Base-by-base conservation (phyloP, 2,797 vertebrate species). In the Parambassis ranga region DNA sequence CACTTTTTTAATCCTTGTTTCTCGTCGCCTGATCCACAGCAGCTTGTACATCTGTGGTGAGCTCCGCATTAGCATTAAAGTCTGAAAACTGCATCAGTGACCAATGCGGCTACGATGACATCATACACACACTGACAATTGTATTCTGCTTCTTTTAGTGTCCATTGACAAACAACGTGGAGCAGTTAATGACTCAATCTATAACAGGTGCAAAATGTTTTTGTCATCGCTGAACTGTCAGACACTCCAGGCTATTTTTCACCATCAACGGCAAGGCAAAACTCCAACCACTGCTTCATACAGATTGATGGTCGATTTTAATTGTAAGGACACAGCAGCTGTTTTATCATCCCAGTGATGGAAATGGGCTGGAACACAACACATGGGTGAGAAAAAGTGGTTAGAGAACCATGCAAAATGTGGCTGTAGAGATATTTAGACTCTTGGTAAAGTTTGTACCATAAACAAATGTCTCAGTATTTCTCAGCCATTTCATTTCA, bases 311-410 rank as follows among this genome's bases (percentile, higher is more conserved):
- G 30, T 46, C 0, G 15, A 64, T 49, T 47, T 43, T 59, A 51
- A 72, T 68, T 31, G 60, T 65, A 64, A 49, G 42, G 42, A 14
- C 2, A 5, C 42, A 63, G 42, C 65, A 76, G 50, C 16, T 75
- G 65, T 50, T 75, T 71, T 68, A 24, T 42, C 20, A 70, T 36
- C 33, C 68, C 63, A 57, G 60, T 33, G 64, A 66, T 65, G 48
- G 27, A 63, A 71, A 74, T 75, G 58, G 44, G 24, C 69, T 59
- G 67, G 47, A 75, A 75, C n/a, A 8, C 27, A 28, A 3, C 15
- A 4, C 42, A 26, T 36, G 7, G 26, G 18, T 48, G 33, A 65
- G 24, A 36, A 22, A 38, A 68, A 59, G 19, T 30, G 48, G 7
- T 8, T 30, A 56, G 27, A 13, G 37, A 52, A 52, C n/a, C 28